Percentiles rank a stretch among this genome's conserved stretches.
Evolutionary conservation across 2,797 vertebrate species (phyloP).

Genomic region (Darevskia nairensis): DNA sequence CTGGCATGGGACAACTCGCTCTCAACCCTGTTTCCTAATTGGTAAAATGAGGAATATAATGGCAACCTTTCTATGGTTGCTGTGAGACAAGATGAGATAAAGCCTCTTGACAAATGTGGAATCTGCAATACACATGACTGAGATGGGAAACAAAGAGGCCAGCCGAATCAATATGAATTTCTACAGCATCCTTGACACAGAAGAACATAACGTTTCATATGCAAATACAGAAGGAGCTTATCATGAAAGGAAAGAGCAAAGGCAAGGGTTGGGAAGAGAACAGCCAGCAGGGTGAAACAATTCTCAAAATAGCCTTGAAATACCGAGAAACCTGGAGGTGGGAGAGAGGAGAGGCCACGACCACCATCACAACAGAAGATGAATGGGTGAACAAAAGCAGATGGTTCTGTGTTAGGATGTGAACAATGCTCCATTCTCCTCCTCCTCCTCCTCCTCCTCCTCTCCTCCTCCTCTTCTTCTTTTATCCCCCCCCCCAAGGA

Average conservation of each 20-base stretch:
- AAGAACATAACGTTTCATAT: background rate
- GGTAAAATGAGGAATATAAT: too few species aligned
- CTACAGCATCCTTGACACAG: background rate
- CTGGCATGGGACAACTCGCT: too few species aligned
- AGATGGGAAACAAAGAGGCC: background rate
- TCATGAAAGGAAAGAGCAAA: background rate
- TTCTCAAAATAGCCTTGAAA: background rate
- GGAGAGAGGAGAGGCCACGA: background rate
- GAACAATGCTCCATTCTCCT: slow-evolving; percentile 6
- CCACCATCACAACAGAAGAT: background rate
- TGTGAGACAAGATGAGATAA: background rate
- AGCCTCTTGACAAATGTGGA: background rate
- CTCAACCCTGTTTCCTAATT: too few species aligned
- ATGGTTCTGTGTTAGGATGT: slow-evolving; percentile 26
- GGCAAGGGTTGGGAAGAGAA: slow-evolving; percentile 4
- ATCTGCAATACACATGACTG: background rate
- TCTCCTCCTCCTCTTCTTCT: slow-evolving; percentile 8
- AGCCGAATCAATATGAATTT: slow-evolving; percentile 14
- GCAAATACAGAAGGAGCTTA: slow-evolving; percentile 9
- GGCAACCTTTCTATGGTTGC: background rate
- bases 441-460: slow-evolving; percentile 4
- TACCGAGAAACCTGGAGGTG: slow-evolving; percentile 15
- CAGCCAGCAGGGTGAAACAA: background rate
- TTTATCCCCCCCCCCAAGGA: slow-evolving; percentile 14
- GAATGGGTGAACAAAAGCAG: slow-evolving; percentile 28